Base-by-base conservation (phyloP, 2,797 vertebrate genomes). In the Ataeniobius toweri region DNA sequence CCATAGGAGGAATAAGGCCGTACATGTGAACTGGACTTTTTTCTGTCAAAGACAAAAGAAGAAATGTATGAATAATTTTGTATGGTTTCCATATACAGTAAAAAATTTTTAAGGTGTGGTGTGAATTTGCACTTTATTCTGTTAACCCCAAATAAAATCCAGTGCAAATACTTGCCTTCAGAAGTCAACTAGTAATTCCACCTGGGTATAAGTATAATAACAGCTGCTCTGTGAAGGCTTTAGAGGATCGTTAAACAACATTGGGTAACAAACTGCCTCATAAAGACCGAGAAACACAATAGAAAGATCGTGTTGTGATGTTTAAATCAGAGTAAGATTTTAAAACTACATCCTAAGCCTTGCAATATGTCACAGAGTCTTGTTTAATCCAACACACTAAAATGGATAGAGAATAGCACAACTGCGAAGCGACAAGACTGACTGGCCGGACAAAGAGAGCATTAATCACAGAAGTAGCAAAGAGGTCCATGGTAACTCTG, bases 11-110 rank as follows among this genome's bases (percentile, higher is more conserved):
- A 99, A 99, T 76, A 98, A 88, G 74, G 95, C 96, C 0, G 97
- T 99, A 79, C 97, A 99, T 0, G 96, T 97, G 50, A 98, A 96
- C 94, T 99, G 98, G 3, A 98, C 96, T 86, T 96, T 97, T 93
- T 97, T 97, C 98, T 99, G 92, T 46, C 14, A 71, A 9, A 73
- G 22, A 2, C 2, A 28, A 13, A 3, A 46, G 3, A 75, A 58
- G 68, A 78, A 13, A 72, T n/a, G 56, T 24, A 26, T 20, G 56
- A 7, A 46, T 46, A 28, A 44, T 8, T 4, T 5, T 5, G 7
- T 2, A 10, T 20, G 10, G 39, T 44, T 6, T 6, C 5, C 6
- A 2, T 10, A 20, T 14, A 14, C 41, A 46, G 20, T 24, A 20
- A 0, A 10, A 4, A 22, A 10, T 63, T 20, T 20, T 16, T 9